Evolutionary conservation across 2,888 invertebrate species (phyloP).

Genomic region (Dryococelus australis): DNA sequence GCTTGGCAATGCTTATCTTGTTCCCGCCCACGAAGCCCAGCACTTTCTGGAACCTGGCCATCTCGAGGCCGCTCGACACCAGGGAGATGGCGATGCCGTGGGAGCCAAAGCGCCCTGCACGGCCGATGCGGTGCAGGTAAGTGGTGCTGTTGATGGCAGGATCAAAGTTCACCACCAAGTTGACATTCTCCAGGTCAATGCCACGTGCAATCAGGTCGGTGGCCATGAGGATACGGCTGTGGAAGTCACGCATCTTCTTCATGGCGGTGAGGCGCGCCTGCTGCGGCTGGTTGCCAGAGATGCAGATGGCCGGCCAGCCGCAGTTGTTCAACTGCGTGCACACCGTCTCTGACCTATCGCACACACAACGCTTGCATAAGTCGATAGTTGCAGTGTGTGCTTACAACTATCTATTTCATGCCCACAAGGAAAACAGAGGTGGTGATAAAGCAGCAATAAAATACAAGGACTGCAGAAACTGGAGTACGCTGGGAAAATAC

Average conservation of each 20-base stretch:
- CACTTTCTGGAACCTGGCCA: slow-evolving; percentile 62
- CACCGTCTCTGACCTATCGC: slow-evolving; percentile 76
- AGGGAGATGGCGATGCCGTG: slow-evolving; percentile 82
- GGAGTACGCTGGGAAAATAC: no score
- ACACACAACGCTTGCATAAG: neutral
- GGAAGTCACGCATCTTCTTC: slow-evolving; percentile 77
- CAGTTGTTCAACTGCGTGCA: slow-evolving; percentile 72
- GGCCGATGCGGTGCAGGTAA: slow-evolving; percentile 93
- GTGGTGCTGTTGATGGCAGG: slow-evolving; percentile 80
- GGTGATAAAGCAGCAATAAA: no score
- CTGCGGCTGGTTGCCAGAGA: slow-evolving; percentile 84
- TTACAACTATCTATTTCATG: neutral
- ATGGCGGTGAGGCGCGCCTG: slow-evolving; percentile 77
- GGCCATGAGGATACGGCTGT: slow-evolving; percentile 85
- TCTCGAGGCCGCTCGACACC: slow-evolving; percentile 71
- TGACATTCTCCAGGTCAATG: slow-evolving; percentile 91
- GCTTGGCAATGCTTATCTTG: slow-evolving; percentile 32
- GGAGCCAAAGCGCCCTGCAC: slow-evolving; percentile 93
- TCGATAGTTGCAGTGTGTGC: neutral
- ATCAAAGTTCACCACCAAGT: slow-evolving; percentile 93
- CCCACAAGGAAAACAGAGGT: neutral
- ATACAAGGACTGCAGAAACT: no score
- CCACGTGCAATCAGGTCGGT: slow-evolving; percentile 94
- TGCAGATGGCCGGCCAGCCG: slow-evolving; percentile 80
- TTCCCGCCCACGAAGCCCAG: slow-evolving; percentile 65